Evolutionary conservation across 2,113 vertebrate genomes (phyloP), one percentile per base, ranked within the genome.

Genomic region (Cromileptes altivelis): DNA sequence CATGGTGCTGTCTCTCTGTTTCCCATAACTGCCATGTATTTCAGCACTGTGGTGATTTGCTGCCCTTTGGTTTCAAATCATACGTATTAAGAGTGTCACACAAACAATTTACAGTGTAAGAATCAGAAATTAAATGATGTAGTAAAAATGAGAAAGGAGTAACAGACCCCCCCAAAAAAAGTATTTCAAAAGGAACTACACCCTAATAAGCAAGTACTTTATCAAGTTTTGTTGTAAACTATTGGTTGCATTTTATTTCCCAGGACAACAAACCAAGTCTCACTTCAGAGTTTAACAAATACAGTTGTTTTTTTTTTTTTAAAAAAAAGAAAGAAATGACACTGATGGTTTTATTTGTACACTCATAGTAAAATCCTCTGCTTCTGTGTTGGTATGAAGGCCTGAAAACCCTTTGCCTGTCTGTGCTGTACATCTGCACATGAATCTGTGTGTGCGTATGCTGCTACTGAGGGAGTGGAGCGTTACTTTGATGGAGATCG

Each of bases 21-120:
- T 80, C 72, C 71, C 74, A 76, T 56, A 49, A 74, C 75, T 52
- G 55, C 75, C 74, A 85, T 90, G 89, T 88, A 91, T 90, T 91
- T 92, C 85, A 91, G 82, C 85, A 90, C 72, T 70, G 80, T 61
- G 60, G 70, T 85, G 62, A 75, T 70, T 80, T 82, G 83, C 86
- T 89, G 81, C 86, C 83, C n/a, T 55, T 80, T 83, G 17, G 40
- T 65, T 78, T 45, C 9, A 70, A 70, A 78, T 80, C 73, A 82
- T 70, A 89, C 75, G 74, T 72, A 89, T 85, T 85, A 84, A 88
- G 83, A 79, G 84, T 87, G 84, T 93, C 89, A 88, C 88, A 85
- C 88, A 83, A 87, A 87, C 78, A 90, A 73, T 87, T 85, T 94
- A 92, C 91, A 93, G 93, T 94, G 91, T 93, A 92, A 89, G 84